Base-by-base conservation (phyloP, 2,797 vertebrate genomes). In the Pipistrellus pygmaeus region DNA sequence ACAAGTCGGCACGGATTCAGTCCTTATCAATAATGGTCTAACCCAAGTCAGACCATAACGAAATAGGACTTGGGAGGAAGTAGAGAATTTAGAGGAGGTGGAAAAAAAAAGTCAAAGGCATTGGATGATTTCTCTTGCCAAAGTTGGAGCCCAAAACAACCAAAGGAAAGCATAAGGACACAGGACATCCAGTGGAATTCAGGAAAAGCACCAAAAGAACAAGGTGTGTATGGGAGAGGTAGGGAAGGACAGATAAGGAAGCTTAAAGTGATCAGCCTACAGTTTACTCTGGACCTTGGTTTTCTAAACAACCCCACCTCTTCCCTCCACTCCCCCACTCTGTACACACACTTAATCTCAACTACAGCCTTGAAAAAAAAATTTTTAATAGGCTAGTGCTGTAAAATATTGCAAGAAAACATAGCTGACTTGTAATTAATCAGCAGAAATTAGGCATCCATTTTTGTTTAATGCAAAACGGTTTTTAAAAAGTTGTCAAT, bases 101-200 rank as follows among this genome's bases (percentile, higher is more conserved):
- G 6, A 41, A 41, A 51, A 21, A 92, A 92, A 94, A 85, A 88
- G 15, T 78, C 81, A 95, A 72, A 64, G 91, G 69, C 69, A 32
- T 13, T 64, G 10, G 18, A 41, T 35, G 12, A 73, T 44, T 87
- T 80, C 32, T 68, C 25, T 46, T 84, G 30, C 25, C 60, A 94
- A 91, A 88, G 11, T 9, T 60, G 35, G 30, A 15, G 25, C 55
- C 11, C 44, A 69, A 35, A 64, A 41, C 6, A 90, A 87, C 51
- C 12, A 60, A 71, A 64, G 60, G 41, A 85, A 71, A 91, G 48
- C 35, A 64, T 21, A 69, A 66, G 17, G 6, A 60, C 15, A 30
- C 4, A 5, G 72, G 41, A 6, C 13, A 95, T 41, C 32, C 32
- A 15, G 51, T 27, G 20, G 64, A 69, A 81, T 91, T 91, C 32